A percentile compares a stretch with the other conserved stretches of the same genome.
Evolutionary conservation across 1,140 invertebrate genomes (phyloP).

Genomic region (Oryctes rhinoceros): DNA sequence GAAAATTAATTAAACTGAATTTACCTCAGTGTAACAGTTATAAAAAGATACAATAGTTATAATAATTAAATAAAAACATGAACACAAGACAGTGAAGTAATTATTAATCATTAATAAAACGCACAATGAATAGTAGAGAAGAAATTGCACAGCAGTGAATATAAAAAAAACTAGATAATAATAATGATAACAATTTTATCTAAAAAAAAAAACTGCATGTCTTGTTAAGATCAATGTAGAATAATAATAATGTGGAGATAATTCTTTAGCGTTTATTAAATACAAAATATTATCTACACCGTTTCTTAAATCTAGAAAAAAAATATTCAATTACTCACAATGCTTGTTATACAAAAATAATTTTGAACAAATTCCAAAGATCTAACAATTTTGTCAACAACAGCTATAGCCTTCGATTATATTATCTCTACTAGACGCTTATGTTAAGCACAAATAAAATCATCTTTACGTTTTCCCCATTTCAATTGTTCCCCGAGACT

Average conservation of each 20-base stretch:
- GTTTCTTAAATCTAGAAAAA: too few relatives aligned
- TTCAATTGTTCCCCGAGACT: too few relatives aligned
- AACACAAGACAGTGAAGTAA: constrained; percentile 28
- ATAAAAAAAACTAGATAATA: background rate
- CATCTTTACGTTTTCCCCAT: too few relatives aligned
- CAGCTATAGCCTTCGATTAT: too few relatives aligned
- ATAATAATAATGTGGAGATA: background rate
- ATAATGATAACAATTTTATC: background rate
- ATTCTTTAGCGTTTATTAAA: too few relatives aligned
- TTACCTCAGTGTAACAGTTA: background rate
- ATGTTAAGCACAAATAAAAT: too few relatives aligned
- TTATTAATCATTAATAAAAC: background rate
- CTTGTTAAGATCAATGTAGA: background rate
- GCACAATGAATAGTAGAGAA: constrained; percentile 18
- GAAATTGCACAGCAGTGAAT: background rate
- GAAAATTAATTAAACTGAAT: constrained; percentile 12
- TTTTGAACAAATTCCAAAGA: too few relatives aligned
- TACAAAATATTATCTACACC: too few relatives aligned
- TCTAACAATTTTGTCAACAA: too few relatives aligned
- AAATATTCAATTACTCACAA: too few relatives aligned
- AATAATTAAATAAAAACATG: constrained; percentile 23
- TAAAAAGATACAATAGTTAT: background rate
- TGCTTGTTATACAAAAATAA: too few relatives aligned
- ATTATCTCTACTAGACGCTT: too few relatives aligned
- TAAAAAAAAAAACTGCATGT: background rate